Base-by-base conservation (phyloP, 2,888 invertebrate genomes). In the Enoplolaimus lenunculus region DNA sequence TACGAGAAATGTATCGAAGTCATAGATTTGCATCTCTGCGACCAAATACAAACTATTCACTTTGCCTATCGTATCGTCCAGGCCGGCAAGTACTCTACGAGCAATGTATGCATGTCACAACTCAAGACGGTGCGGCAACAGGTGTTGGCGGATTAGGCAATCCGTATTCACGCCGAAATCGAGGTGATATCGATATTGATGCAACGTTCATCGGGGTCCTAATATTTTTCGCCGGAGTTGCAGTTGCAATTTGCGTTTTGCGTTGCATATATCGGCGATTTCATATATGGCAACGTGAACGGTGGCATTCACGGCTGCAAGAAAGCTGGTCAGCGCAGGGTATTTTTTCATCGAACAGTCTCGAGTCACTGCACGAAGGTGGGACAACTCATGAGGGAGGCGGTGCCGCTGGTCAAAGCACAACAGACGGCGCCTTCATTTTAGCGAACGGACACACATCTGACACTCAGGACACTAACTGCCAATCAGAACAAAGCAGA, bases 211-310 rank as follows among this genome's bases (percentile, higher is more conserved):
- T 60, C 1, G 59, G 26, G 0, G 1, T 65, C 1, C 1, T 71
- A 1, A 3, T 16, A 2, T 7, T 34, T 28, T 26, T 34, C 29
- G 21, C 16, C 28, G 13, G 34, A n/a, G 21, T 62, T 21, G 16
- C 66, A 34, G 13, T 30, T n/a, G 69, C 33, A 31, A 21, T 71
- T 1, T 71, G 71, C 33, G 26, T 34, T 1, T 57, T 64, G 16
- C 60, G 70, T 13, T 72, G 71, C 35, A 21, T 71, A 16, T 65
- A 69, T 35, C 33, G 64, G 26, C 68, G 70, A 21, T 72, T 68
- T 60, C 60, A 71, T 60, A 69, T 72, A 21, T 72, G 72, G 72
- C 71, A 72, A 59, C 69, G 65, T 30, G 69, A 29, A 16, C 71
- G 71, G 69, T 70, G 69, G 66, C 34, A 57, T 1, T 57, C 66